A percentile compares a stretch with the other conserved stretches of the same genome.
Evolutionary conservation across 1,140 invertebrate species (phyloP).

Genomic region (Drosophila parabipectinata): DNA sequence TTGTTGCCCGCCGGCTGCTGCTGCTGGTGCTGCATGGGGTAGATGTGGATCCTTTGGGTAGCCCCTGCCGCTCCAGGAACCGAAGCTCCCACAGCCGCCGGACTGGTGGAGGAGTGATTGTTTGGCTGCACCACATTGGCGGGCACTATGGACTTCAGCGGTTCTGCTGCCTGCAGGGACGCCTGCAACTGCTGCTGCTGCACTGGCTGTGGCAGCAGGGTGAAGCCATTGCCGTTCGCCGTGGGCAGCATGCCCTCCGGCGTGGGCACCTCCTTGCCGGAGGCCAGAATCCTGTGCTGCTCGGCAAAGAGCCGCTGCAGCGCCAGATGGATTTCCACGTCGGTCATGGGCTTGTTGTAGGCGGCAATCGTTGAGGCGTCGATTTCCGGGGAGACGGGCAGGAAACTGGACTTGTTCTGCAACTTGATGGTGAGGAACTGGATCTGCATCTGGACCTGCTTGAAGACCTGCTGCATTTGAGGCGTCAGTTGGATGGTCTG

Average conservation of each 20-base stretch:
- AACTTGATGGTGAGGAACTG: slow-evolving; percentile 85
- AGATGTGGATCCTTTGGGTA: slow-evolving; percentile 78
- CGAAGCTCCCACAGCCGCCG: slow-evolving; percentile 10
- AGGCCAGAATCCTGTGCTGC: slow-evolving; percentile 87
- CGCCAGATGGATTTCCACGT: slow-evolving; percentile 83
- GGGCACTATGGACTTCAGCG: slow-evolving; percentile 49
- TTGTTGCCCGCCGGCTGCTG: slow-evolving; percentile 55
- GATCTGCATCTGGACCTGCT: slow-evolving; percentile 87
- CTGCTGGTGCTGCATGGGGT: slow-evolving; percentile 81
- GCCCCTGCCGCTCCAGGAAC: slow-evolving; percentile 10
- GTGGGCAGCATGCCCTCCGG: slow-evolving; percentile 79
- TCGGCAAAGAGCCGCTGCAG: slow-evolving; percentile 86
- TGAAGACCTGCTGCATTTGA: slow-evolving; percentile 86
- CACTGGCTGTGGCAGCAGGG: slow-evolving; percentile 65
- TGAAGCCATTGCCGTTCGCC: slow-evolving; percentile 58
- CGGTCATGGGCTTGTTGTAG: slow-evolving; percentile 81
- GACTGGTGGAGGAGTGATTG: slow-evolving; percentile 72
- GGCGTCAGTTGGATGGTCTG: slow-evolving; percentile 87
- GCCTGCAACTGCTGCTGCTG: slow-evolving; percentile 31
- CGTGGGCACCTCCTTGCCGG: slow-evolving; percentile 87
- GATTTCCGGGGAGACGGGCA: slow-evolving; percentile 65
- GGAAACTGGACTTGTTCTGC: slow-evolving; percentile 71
- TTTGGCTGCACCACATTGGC: slow-evolving; percentile 80
- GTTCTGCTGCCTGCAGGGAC: slow-evolving; percentile 10
- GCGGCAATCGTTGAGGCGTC: slow-evolving; percentile 69